phyloP scores from a whole-genome alignment of 2,888 invertebrate species.

The Agrilus mali region DNA sequence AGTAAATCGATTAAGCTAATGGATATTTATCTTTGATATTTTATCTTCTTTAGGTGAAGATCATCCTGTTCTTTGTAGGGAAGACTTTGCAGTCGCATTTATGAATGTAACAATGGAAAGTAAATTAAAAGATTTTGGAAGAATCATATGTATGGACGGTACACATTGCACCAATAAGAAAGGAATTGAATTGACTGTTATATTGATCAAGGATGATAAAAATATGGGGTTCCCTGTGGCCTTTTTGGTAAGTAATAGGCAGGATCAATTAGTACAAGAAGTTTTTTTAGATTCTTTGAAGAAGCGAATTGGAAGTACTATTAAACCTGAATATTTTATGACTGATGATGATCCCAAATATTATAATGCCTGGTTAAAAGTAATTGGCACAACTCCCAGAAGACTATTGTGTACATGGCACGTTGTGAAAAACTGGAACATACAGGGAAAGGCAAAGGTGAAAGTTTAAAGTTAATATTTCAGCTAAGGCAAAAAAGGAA shows the following conservation, averaged over 20 bases:
- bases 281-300: background rate
- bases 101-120: background rate
- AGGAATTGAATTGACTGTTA: background rate
- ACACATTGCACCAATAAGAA: background rate
- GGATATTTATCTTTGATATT: background rate
- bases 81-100: background rate
- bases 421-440: slow-evolving; percentile 15
- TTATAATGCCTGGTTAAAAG: slow-evolving; percentile 10
- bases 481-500: no score
- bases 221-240: no score
- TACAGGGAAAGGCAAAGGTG: slow-evolving; percentile 12
- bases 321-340: slow-evolving; percentile 13
- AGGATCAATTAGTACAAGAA: no score
- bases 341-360: slow-evolving; percentile 14
- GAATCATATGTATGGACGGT: background rate
- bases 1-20: background rate
- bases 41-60: background rate
- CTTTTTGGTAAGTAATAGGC: no score
- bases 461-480: no score
- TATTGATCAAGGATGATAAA: no score
- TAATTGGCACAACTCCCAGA: slow-evolving; percentile 7
- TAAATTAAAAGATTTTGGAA: background rate
- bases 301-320: background rate
- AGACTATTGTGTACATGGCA: slow-evolving; percentile 17
- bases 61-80: no score